phyloP scores from a whole-genome alignment of 2,797 vertebrate genomes.

The Agapornis canus region DNA sequence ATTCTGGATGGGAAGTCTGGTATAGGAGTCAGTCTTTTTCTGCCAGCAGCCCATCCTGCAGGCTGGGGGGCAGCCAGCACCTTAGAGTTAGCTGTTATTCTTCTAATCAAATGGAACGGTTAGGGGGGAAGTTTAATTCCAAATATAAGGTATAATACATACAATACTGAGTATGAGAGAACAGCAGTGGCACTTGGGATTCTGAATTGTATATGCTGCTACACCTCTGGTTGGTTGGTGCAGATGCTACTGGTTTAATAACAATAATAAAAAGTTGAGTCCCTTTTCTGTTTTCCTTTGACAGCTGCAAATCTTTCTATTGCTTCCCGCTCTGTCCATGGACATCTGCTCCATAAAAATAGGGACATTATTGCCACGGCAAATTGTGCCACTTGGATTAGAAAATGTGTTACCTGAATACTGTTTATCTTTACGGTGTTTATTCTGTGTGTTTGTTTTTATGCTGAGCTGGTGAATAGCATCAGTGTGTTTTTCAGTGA shows the following conservation, averaged over 20 bases:
- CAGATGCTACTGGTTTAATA: not conserved
- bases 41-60: fast-evolving
- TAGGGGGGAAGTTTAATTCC: not conserved
- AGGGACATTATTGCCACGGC: not conserved
- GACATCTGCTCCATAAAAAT: conserved; percentile 61
- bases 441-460: not conserved
- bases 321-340: not conserved
- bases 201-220: not conserved
- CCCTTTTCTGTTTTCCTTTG: conserved; percentile 54
- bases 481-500: not conserved
- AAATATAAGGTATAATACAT: not conserved
- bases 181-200: not conserved
- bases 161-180: not conserved
- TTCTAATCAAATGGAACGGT: not conserved
- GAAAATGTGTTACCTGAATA: conserved; percentile 11
- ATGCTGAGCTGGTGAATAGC: not conserved
- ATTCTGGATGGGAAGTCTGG: not conserved
- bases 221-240: not conserved
- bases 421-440: not conserved
- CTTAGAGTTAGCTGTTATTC: not conserved
- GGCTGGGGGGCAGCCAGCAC: not conserved
- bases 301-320: conserved; percentile 45
- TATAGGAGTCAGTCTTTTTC: not conserved
- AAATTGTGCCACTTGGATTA: conserved; percentile 14
- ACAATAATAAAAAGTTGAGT: conserved; percentile 45